These are phyloP conservation scores for Dastarcus helophoroides DNA, from an alignment of 2,888 invertebrate species.

Conservation along the genomic window DNA sequence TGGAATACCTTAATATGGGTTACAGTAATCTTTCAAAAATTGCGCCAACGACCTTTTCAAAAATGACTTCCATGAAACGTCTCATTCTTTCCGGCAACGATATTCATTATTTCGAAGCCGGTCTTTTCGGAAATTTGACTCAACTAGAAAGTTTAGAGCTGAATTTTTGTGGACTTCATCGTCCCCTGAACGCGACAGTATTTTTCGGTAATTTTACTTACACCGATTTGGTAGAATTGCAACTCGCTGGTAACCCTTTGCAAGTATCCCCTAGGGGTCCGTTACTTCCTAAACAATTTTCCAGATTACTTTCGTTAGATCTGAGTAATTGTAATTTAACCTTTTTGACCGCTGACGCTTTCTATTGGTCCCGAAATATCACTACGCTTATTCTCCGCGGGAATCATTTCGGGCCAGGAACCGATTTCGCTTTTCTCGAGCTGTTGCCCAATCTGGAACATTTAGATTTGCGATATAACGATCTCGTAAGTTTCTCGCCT, in stretches of 20 bases:
- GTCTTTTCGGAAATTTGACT: constrained; percentile 55
- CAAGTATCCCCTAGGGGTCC: constrained; percentile 47
- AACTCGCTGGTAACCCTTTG: constrained; percentile 55
- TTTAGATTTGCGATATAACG: constrained; percentile 53
- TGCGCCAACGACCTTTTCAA: constrained; percentile 53
- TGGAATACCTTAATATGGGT: constrained; percentile 62
- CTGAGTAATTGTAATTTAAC: constrained; percentile 54
- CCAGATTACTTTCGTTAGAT: constrained; percentile 51
- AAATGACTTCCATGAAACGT: constrained; percentile 55
- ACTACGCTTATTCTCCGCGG: constrained; percentile 49
- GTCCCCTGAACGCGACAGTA: constrained; percentile 51
- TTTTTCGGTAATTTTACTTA: constrained; percentile 55
- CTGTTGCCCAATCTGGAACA: constrained; percentile 45
- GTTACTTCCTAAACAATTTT: constrained; percentile 52
- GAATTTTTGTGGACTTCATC: constrained; percentile 54
- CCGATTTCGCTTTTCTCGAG: constrained; percentile 45
- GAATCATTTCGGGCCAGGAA: constrained; percentile 42
- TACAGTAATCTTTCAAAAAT: constrained; percentile 56
- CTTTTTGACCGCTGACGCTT: constrained; percentile 47
- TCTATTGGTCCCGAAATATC: constrained; percentile 49
- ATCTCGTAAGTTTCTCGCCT: constrained; percentile 47
- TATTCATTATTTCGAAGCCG: constrained; percentile 52
- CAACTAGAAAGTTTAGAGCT: constrained; percentile 54
- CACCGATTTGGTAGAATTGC: constrained; percentile 54
- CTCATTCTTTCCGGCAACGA: constrained; percentile 58